These are phyloP conservation scores for Maccullochella peelii DNA, from an alignment of 2,113 vertebrate genomes.

Conservation along the genomic window DNA sequence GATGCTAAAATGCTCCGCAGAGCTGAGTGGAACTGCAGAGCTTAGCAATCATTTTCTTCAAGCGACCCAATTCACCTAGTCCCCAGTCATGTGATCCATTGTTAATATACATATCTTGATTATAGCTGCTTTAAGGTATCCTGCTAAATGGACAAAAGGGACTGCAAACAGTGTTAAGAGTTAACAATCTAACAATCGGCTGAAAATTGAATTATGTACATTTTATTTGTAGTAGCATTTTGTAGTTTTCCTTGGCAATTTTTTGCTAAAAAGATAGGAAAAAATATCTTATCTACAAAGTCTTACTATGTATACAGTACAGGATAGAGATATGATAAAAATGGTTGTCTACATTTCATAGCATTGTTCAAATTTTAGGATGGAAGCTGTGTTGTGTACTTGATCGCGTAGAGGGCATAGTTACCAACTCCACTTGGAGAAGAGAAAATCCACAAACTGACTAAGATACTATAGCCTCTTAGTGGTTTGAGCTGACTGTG, in stretches of 20 bases:
- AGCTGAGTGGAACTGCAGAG: neutral
- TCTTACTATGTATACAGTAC: no score
- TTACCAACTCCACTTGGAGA: constrained; percentile 30
- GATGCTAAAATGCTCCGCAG: neutral
- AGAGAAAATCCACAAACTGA: constrained; percentile 35
- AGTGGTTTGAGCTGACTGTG: constrained; percentile 48
- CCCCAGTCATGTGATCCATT: neutral
- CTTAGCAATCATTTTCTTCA: neutral
- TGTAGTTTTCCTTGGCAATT: neutral
- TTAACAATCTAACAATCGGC: neutral
- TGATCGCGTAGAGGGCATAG: constrained; percentile 39
- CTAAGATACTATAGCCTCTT: constrained; percentile 33
- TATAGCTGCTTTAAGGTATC: neutral
- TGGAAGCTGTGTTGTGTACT: constrained; percentile 38
- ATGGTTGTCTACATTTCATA: neutral
- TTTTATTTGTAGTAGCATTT: neutral
- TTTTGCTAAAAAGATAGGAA: neutral
- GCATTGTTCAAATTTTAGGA: constrained; percentile 14
- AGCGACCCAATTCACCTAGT: neutral
- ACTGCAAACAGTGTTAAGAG: neutral
- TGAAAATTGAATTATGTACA: neutral
- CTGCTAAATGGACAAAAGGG: neutral
- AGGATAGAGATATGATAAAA: neutral
- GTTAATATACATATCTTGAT: no score
- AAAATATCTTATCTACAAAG: neutral